Conservation (phyloP, 2,888 invertebrate species). For the Tromatobia lineatoria region DNA sequence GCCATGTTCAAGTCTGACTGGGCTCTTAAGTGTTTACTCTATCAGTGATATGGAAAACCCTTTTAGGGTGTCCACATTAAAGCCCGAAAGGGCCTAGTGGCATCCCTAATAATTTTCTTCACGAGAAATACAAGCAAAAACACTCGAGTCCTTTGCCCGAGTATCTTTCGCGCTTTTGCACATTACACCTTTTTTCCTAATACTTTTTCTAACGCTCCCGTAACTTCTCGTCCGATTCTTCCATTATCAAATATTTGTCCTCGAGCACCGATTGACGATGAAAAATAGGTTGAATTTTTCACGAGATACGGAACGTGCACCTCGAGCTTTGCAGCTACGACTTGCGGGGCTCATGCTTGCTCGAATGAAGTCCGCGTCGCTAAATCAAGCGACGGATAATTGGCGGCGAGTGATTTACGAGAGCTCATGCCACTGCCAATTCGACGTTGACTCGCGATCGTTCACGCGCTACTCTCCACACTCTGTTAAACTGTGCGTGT, state of each 20-base stretch:
- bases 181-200: neutral
- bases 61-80: no score
- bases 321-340: neutral
- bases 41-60: no score
- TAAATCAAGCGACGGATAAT: constrained; percentile 69
- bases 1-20: no score
- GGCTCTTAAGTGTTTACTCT: no score
- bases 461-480: constrained; percentile 20
- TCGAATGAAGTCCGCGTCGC: constrained; percentile 44
- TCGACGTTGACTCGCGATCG: constrained; percentile 49
- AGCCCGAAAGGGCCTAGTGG: no score
- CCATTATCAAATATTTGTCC: constrained; percentile 36
- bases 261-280: neutral
- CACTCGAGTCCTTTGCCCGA: neutral
- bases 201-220: neutral
- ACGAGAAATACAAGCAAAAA: no score
- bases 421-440: constrained; percentile 58
- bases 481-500: constrained; percentile 1
- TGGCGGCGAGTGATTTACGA: constrained; percentile 66
- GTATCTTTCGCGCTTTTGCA: neutral
- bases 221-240: neutral
- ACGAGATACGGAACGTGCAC: neutral
- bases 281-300: constrained; percentile 29
- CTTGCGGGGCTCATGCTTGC: constrained; percentile 9
- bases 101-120: no score